Evolutionary conservation across 2,797 vertebrate species (phyloP).

Genomic region (Arctocebus calabarensis): DNA sequence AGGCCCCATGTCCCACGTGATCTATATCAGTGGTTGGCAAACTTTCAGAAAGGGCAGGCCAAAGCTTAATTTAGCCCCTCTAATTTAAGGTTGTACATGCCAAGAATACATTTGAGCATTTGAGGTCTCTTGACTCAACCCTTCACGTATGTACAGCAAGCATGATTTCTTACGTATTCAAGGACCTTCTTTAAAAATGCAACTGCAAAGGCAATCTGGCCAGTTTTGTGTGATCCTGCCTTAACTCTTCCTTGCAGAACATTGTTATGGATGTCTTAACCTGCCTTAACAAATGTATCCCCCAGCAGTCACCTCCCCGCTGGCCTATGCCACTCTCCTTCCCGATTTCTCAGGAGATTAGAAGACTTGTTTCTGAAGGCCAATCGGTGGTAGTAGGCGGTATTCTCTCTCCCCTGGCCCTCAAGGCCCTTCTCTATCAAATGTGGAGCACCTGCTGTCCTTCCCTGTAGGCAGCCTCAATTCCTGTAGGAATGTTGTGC

Average conservation of each 20-base stretch:
- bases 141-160: constrained; percentile 71
- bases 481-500: constrained; percentile 52
- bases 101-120: constrained; percentile 80
- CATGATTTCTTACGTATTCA: constrained; percentile 65
- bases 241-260: constrained; percentile 53
- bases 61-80: constrained; percentile 83
- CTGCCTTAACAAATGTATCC: not conserved
- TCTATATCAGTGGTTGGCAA: constrained; percentile 81
- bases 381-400: not conserved
- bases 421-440: constrained; percentile 26
- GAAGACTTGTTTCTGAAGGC: constrained; percentile 54
- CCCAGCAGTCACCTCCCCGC: not conserved
- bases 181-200: constrained; percentile 49
- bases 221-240: not conserved
- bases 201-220: not conserved
- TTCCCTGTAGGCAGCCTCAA: constrained; percentile 12
- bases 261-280: not conserved
- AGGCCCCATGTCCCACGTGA: constrained; percentile 72
- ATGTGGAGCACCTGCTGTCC: not conserved
- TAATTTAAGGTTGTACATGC: constrained; percentile 82
- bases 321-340: not conserved
- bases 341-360: constrained; percentile 45
- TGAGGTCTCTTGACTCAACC: constrained; percentile 78
- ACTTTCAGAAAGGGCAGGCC: constrained; percentile 78
- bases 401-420: constrained; percentile 4